A percentile compares a stretch with the other conserved stretches of the same genome.
phyloP scores from a whole-genome alignment of 2,888 invertebrate genomes.

The Cerastis rubricosa region DNA sequence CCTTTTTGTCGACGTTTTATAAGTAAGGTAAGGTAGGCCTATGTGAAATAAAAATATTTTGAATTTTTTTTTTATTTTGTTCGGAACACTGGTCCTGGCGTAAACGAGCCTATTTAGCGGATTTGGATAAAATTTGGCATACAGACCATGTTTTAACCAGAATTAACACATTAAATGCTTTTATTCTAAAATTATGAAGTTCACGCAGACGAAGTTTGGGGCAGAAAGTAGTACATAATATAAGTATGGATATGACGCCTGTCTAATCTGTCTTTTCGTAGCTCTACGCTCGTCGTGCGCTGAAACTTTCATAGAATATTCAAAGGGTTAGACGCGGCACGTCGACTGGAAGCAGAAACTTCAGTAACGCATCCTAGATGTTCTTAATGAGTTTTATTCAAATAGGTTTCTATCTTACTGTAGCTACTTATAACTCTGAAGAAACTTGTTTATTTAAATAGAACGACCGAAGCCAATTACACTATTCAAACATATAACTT shows the following conservation, averaged over 20 bases:
- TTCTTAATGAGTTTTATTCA: slow-evolving; percentile 46
- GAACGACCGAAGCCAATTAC: too few relatives aligned
- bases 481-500: too few relatives aligned
- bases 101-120: too few relatives aligned
- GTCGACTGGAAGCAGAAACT: slow-evolving; percentile 14
- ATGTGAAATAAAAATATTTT: too few relatives aligned
- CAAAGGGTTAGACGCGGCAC: slow-evolving; percentile 27
- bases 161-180: too few relatives aligned
- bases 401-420: slow-evolving; percentile 2
- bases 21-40: too few relatives aligned
- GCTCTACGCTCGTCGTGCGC: background rate
- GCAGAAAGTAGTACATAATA: background rate
- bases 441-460: too few relatives aligned
- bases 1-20: too few relatives aligned
- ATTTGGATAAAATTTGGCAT: too few relatives aligned
- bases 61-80: too few relatives aligned
- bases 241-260: background rate
- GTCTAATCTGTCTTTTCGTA: background rate
- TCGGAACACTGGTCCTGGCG: too few relatives aligned
- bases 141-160: too few relatives aligned
- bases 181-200: background rate
- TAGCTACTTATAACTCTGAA: background rate
- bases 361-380: slow-evolving; percentile 9
- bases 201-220: background rate
- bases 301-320: slow-evolving; percentile 38